Conservation (phyloP, 2,797 vertebrate species). For the Rostrhamus sociabilis region DNA sequence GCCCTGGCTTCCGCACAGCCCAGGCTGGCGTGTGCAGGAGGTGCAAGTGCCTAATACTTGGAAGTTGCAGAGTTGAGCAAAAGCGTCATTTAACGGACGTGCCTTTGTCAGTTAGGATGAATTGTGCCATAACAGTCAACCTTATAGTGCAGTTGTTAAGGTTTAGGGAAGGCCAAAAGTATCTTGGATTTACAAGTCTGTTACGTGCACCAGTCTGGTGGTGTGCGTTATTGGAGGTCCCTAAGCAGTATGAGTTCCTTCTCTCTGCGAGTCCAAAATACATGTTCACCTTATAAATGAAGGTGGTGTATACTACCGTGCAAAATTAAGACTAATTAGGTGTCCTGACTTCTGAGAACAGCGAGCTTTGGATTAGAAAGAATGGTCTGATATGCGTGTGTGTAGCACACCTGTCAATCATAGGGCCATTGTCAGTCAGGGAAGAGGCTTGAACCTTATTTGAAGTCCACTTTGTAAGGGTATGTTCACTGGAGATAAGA, state of each 20-base stretch:
- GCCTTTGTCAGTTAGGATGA: accelerated
- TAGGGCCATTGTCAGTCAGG: accelerated
- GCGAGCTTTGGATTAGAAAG: accelerated
- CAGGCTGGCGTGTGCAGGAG: accelerated
- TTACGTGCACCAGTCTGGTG: accelerated
- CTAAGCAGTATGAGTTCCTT: accelerated
- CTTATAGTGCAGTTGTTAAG: accelerated
- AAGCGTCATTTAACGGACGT: accelerated
- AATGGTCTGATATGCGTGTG: accelerated
- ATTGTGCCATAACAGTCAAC: accelerated
- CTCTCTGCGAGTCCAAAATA: accelerated
- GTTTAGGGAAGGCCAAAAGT: not conserved
- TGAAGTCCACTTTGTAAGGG: accelerated
- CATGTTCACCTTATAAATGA: accelerated
- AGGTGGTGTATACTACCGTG: accelerated
- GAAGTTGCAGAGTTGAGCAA: accelerated
- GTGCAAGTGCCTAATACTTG: accelerated
- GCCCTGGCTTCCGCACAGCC: too few relatives aligned
- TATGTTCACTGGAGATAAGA: accelerated
- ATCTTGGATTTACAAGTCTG: accelerated
- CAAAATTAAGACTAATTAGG: too few relatives aligned
- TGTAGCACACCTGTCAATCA: accelerated
- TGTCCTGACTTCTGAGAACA: accelerated
- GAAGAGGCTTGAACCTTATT: not conserved
- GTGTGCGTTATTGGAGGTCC: accelerated